Evolutionary conservation across 2,888 invertebrate genomes (phyloP).

Genomic region (Cryptosula pallasiana): DNA sequence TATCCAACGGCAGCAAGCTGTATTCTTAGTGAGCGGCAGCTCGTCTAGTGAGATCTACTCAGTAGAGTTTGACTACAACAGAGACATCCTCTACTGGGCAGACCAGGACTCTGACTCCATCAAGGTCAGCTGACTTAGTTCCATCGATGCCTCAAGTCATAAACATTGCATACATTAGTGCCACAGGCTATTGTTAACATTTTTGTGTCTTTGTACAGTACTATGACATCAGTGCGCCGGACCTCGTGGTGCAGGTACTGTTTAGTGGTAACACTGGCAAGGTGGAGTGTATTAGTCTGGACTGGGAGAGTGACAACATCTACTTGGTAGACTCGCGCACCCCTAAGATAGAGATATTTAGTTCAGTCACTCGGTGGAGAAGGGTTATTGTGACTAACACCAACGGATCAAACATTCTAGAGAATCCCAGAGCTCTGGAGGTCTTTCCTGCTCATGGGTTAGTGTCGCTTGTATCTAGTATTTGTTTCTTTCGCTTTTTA

Average conservation of each 20-base stretch:
- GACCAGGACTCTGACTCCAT: slow-evolving; percentile 76
- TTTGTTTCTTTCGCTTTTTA: too few relatives aligned
- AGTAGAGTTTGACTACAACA: slow-evolving; percentile 76
- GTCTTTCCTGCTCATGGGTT: slow-evolving; percentile 74
- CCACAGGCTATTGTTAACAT: too few relatives aligned
- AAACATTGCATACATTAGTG: too few relatives aligned
- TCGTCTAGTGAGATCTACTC: slow-evolving; percentile 72
- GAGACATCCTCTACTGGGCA: slow-evolving; percentile 83
- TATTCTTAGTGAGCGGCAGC: slow-evolving; percentile 6
- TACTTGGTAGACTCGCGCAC: slow-evolving; percentile 80
- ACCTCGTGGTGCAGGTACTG: not conserved
- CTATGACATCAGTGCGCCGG: not conserved
- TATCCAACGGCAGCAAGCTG: not conserved
- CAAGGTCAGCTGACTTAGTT: slow-evolving; percentile 51
- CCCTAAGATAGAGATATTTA: slow-evolving; percentile 74
- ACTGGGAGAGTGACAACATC: slow-evolving; percentile 79
- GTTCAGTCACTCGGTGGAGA: slow-evolving; percentile 71
- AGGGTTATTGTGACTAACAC: slow-evolving; percentile 67
- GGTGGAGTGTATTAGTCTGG: slow-evolving; percentile 81
- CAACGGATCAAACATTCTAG: slow-evolving; percentile 53
- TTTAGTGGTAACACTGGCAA: slow-evolving; percentile 13
- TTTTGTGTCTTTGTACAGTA: not conserved
- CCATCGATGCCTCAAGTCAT: too few relatives aligned
- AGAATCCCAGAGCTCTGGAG: slow-evolving; percentile 74
- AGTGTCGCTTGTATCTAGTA: slow-evolving; percentile 31